Percentiles rank a stretch among this genome's conserved stretches.
Evolutionary conservation across 2,113 vertebrate genomes (phyloP).

Genomic region (Trachemys scripta): DNA sequence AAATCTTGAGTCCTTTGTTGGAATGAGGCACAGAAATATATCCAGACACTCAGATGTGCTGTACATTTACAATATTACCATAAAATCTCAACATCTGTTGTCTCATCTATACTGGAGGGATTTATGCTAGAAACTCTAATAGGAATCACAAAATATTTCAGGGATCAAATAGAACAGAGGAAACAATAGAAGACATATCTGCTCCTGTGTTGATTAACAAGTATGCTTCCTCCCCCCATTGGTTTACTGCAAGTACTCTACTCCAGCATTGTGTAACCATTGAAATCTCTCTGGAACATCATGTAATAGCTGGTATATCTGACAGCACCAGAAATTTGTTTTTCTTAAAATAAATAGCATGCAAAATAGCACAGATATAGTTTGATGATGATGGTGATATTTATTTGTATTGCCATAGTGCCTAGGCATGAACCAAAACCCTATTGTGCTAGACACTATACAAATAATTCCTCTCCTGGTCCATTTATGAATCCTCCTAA

Average conservation of each 20-base stretch:
- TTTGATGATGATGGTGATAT: no score
- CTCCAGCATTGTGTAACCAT: background rate
- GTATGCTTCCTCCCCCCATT: constrained; percentile 5
- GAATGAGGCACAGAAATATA: background rate
- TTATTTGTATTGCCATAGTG: background rate
- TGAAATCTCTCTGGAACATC: background rate
- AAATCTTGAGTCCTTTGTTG: constrained; percentile 19
- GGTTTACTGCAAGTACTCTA: background rate
- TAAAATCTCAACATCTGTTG: constrained; percentile 43
- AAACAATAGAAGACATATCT: constrained; percentile 16
- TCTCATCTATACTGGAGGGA: constrained; percentile 14
- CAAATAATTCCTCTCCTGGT: background rate
- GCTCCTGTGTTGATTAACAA: constrained; percentile 24
- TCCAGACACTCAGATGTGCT: constrained; percentile 29
- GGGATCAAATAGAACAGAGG: constrained; percentile 30
- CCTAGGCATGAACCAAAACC: background rate
- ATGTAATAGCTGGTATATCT: background rate
- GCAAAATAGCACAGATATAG: background rate
- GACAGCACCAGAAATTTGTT: background rate
- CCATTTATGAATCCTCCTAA: background rate
- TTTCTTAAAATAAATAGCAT: background rate
- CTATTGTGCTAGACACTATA: background rate
- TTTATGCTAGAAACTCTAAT: background rate
- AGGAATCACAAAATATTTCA: constrained; percentile 46
- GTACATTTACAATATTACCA: background rate